Base-by-base conservation (phyloP, 2,113 vertebrate genomes). In the Pterocles gutturalis region DNA sequence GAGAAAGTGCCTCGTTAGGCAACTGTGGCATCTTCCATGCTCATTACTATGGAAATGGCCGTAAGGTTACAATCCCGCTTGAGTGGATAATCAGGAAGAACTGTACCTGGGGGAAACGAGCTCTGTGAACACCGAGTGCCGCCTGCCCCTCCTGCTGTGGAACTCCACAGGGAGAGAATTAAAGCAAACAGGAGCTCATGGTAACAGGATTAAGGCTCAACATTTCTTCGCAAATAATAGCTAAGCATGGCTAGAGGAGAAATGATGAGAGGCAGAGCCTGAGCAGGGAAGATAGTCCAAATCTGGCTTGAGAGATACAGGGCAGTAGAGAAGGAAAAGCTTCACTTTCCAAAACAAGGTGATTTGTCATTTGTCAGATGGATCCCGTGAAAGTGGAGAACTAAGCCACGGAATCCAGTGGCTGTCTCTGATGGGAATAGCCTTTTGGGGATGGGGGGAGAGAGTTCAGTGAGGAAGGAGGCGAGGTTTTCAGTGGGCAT, bases 21-120 rank as follows among this genome's bases (percentile, higher is more conserved):
- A 93, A 16, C 14, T 26, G 9, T 82, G 92, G 94, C 95, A 84
- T 75, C 95, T 73, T 83, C 95, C 76, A 24, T 54, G 90, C 95
- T 91, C 93, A 95, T 94, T 96, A 64, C 97, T 92, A 91, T 97
- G 97, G 97, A 70, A 38, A 96, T 97, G 92, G 96, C 89, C 41
- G 0, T 41, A 54, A 82, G 96, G 93, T 88, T 96, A 85, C 89
- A 95, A 43, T 95, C 86, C 95, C 89, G 38, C 91, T 95, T 33
- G 96, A 91, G 94, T 76, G 82, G 87, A 71, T 88, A 79, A 77
- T 71, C 97, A 54, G 45, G 87, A 93, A 55, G 89, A 91, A 54
- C 33, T 72, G 55, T 62, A 84, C 85, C 66, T 21, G 88, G 43
- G 88, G 97, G 90, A 90, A 48, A 81, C 5, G 12, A 71, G 71